These are phyloP conservation scores for Choristoneura rosaceana DNA, from an alignment of 2,888 invertebrate genomes.

Conservation along the genomic window DNA sequence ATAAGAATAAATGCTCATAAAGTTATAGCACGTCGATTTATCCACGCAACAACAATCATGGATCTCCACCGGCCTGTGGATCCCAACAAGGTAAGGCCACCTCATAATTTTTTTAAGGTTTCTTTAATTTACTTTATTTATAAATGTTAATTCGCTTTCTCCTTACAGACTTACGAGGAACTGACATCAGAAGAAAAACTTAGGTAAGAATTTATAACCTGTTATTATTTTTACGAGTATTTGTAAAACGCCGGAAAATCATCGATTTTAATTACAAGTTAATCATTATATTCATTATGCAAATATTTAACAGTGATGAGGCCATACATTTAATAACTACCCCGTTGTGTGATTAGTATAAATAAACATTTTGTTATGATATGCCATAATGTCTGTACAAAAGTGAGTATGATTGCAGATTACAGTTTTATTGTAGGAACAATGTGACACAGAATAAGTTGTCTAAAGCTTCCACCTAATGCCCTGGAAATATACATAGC, in stretches of 20 bases:
- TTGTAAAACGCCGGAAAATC: slow-evolving; percentile 3
- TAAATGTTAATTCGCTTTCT: slow-evolving; percentile 48
- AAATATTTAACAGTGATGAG: slow-evolving; percentile 9
- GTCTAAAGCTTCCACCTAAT: not conserved
- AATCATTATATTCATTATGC: slow-evolving; percentile 5
- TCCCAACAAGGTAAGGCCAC: slow-evolving; percentile 73
- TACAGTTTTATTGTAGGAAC: not conserved
- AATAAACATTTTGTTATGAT: not conserved
- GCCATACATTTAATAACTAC: not conserved
- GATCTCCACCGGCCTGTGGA: slow-evolving; percentile 81
- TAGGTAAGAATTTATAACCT: slow-evolving; percentile 80
- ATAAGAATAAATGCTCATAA: slow-evolving; percentile 48
- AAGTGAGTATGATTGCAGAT: not conserved
- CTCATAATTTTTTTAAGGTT: slow-evolving; percentile 43
- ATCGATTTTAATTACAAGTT: slow-evolving; percentile 23
- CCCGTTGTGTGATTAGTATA: not conserved
- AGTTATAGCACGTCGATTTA: slow-evolving; percentile 29
- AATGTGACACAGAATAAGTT: not conserved
- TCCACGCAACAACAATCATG: slow-evolving; percentile 56
- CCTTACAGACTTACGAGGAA: slow-evolving; percentile 88
- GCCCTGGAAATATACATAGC: not conserved
- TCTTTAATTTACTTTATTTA: slow-evolving; percentile 41
- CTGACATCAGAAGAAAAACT: slow-evolving; percentile 91
- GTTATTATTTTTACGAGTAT: slow-evolving; percentile 18
- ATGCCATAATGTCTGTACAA: not conserved